These are phyloP conservation scores for Isoperla grammatica DNA, from an alignment of 2,888 invertebrate species.

Conservation along the genomic window DNA sequence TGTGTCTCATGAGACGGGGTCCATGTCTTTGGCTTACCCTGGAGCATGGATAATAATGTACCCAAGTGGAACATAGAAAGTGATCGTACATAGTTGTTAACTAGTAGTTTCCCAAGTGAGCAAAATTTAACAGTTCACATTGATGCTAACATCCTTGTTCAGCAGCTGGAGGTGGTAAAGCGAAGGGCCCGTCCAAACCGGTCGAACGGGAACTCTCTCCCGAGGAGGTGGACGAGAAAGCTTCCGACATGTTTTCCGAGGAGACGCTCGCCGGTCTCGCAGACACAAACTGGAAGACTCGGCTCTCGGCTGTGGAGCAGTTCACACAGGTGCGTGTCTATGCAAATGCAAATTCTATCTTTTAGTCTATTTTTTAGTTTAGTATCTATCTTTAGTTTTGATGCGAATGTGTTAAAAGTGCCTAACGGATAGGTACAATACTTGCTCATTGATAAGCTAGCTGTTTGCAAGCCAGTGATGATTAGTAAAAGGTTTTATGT, in stretches of 20 bases:
- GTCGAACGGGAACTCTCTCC: constrained; percentile 62
- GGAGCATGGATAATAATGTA: no score
- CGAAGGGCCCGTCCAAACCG: constrained; percentile 36
- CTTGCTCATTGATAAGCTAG: no score
- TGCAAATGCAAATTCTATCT: neutral
- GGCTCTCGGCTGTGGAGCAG: constrained; percentile 69
- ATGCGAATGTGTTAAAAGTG: neutral
- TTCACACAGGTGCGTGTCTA: constrained; percentile 50
- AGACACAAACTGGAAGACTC: constrained; percentile 81
- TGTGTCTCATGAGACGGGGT: no score
- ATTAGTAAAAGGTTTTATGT: constrained; percentile 4
- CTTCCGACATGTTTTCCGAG: constrained; percentile 57
- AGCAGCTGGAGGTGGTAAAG: no score
- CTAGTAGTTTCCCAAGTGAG: no score
- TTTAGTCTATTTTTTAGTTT: neutral
- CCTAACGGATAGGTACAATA: neutral
- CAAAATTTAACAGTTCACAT: no score
- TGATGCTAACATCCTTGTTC: no score
- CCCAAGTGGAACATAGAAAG: no score
- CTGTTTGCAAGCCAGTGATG: constrained; percentile 2
- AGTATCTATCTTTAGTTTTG: no score
- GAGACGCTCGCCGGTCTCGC: constrained; percentile 61
- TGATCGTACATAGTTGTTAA: no score
- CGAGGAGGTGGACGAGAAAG: constrained; percentile 73
- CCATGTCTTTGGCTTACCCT: no score